Conservation (phyloP, 2,797 vertebrate genomes). For the Sandelia bainsii region DNA sequence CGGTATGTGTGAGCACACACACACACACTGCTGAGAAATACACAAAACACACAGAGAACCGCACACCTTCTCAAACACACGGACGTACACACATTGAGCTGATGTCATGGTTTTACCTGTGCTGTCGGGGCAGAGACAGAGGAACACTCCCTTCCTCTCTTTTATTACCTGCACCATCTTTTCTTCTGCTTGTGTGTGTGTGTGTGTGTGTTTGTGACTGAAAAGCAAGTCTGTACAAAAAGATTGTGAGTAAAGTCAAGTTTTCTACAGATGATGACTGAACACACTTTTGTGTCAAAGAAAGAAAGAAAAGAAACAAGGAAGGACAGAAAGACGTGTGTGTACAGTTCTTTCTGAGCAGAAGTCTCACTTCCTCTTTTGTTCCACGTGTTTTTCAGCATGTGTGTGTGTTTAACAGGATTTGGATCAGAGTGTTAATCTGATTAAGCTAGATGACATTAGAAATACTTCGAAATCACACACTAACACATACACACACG, state of each 20-base stretch:
- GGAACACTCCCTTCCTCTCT: conserved; percentile 27
- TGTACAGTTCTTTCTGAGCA: conserved; percentile 12
- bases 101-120: conserved; percentile 20
- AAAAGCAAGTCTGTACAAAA: no score
- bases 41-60: background rate
- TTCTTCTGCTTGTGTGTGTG: conserved; percentile 13
- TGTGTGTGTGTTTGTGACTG: conserved; percentile 9
- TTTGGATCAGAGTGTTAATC: conserved; percentile 40
- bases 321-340: background rate
- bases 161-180: conserved; percentile 15
- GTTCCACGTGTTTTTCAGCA: conserved; percentile 4
- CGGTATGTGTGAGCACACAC: background rate
- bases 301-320: background rate
- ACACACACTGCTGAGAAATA: background rate
- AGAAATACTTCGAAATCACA: conserved; percentile 4
- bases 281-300: background rate
- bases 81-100: background rate
- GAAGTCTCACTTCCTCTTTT: conserved; percentile 54
- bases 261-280: background rate
- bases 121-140: conserved; percentile 10
- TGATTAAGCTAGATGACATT: conserved; percentile 42
- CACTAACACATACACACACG: background rate
- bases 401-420: conserved; percentile 19
- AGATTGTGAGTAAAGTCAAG: background rate
- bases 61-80: conserved; percentile 2